Conservation (phyloP, 2,888 invertebrate species). For the Lasius platythorax region DNA sequence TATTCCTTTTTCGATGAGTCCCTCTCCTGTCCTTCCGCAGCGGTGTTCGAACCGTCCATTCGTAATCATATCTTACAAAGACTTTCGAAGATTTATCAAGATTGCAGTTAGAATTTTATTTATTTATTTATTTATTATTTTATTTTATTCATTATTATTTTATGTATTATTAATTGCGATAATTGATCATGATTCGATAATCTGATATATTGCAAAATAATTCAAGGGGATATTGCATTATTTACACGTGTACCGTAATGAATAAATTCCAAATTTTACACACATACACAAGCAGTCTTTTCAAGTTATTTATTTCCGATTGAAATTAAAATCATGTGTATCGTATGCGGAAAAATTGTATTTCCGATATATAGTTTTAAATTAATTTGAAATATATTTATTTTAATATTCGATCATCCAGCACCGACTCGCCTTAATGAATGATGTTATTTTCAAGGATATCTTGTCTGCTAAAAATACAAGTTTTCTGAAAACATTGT, state of each 20-base stretch:
- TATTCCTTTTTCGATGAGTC: neutral
- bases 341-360: neutral
- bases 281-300: neutral
- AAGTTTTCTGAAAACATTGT: neutral
- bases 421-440: neutral
- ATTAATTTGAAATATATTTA: neutral
- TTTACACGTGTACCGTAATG: neutral
- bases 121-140: no score
- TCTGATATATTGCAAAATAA: neutral
- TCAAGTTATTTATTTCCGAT: neutral
- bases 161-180: neutral
- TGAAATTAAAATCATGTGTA: neutral
- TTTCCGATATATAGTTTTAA: neutral
- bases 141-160: no score
- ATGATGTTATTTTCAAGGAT: constrained; percentile 3
- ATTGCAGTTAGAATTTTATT: neutral
- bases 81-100: neutral
- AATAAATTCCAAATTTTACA: neutral
- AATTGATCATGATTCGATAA: neutral
- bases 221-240: neutral
- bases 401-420: neutral
- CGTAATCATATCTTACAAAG: neutral
- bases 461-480: neutral
- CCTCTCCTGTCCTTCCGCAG: neutral
- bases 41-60: neutral